These are phyloP conservation scores for Ageneiosus marmoratus DNA, from an alignment of 2,113 vertebrate genomes.

Conservation along the genomic window DNA sequence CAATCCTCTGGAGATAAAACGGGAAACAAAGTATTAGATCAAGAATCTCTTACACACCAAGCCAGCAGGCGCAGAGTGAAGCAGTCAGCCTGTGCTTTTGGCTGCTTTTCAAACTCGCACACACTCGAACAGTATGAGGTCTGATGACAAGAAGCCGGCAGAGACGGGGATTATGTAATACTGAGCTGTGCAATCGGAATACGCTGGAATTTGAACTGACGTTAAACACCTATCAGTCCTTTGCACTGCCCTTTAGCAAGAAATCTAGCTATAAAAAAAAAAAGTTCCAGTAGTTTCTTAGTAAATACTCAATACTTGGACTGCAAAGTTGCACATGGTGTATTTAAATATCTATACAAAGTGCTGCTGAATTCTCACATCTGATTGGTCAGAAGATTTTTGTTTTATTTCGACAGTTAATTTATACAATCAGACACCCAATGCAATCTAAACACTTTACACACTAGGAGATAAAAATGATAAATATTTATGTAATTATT, in stretches of 20 bases:
- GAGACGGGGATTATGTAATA: constrained; percentile 9
- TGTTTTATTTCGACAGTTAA: no score
- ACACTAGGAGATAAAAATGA: no score
- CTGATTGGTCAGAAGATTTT: no score
- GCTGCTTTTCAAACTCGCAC: not conserved
- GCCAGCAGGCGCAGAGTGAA: not conserved
- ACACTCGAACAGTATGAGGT: not conserved
- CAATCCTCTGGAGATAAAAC: not conserved
- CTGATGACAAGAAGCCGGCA: not conserved
- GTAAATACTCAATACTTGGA: no score
- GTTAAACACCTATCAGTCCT: not conserved
- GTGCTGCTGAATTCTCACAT: no score
- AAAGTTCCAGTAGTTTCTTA: not conserved
- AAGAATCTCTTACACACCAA: not conserved
- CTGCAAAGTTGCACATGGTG: no score
- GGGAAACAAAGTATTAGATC: constrained; percentile 12
- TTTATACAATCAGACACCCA: no score
- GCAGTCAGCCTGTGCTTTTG: not conserved
- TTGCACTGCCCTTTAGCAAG: not conserved
- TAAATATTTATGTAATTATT: no score
- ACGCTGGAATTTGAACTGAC: not conserved
- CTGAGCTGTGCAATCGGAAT: not conserved
- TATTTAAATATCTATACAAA: no score
- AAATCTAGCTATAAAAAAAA: not conserved
- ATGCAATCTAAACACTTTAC: no score